Conservation (phyloP, 2,797 vertebrate species). For the Falco rusticolus region DNA sequence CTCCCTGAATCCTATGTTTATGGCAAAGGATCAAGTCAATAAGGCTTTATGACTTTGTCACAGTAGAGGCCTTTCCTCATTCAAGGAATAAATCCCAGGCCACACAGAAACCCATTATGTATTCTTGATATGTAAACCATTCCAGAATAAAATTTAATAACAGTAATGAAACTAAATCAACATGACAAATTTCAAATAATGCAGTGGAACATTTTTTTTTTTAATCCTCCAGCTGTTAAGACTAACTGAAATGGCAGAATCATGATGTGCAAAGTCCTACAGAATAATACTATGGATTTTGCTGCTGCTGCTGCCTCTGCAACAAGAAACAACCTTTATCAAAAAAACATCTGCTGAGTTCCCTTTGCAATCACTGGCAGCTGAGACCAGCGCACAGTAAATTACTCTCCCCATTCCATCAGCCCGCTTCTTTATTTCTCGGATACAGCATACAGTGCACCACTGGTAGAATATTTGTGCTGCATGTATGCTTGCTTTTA, state of each 20-base stretch:
- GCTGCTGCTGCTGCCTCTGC: not conserved
- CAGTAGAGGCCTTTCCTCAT: constrained; percentile 49
- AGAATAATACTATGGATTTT: constrained; percentile 27
- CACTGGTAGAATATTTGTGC: not conserved
- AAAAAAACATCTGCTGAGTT: constrained; percentile 70
- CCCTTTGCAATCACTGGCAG: constrained; percentile 52
- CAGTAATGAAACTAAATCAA: constrained; percentile 64
- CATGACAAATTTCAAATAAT: constrained; percentile 64
- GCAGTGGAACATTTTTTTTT: constrained; percentile 43
- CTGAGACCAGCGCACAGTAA: constrained; percentile 57
- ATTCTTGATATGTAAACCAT: constrained; percentile 66
- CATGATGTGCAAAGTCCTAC: constrained; percentile 7
- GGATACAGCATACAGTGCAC: not conserved
- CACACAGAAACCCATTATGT: constrained; percentile 58
- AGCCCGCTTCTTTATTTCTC: constrained; percentile 37
- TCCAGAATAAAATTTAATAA: constrained; percentile 65
- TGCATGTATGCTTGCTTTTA: not conserved
- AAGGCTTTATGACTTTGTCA: constrained; percentile 64
- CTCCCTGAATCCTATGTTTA: constrained; percentile 54
- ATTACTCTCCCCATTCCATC: constrained; percentile 53
- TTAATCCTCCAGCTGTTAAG: constrained; percentile 52
- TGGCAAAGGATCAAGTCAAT: constrained; percentile 66
- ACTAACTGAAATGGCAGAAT: constrained; percentile 51
- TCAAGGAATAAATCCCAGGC: constrained; percentile 56
- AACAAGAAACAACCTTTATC: constrained; percentile 63